Base-by-base conservation (phyloP, 2,888 invertebrate genomes). In the Conops quadrifasciatus region DNA sequence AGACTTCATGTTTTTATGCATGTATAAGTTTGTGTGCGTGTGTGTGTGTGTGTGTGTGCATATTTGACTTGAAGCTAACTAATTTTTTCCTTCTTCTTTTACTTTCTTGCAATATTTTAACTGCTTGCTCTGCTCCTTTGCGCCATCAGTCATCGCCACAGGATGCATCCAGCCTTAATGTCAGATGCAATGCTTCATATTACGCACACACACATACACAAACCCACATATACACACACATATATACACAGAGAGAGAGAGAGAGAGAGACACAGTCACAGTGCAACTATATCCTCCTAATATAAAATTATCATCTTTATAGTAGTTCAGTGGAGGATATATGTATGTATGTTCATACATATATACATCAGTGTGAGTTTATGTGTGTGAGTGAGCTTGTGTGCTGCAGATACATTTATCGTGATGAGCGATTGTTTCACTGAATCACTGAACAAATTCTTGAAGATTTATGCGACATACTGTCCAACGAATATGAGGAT, bases 381-480 rank as follows among this genome's bases (percentile, higher is more conserved):
- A 47, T 51, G 53, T 43, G 43, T 21, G 51, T 67, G 53, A 58
- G 49, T 43, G 67, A 53, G 58, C 56, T 36, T 72, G 69, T 68
- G 64, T 49, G 53, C n/a, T n/a, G n/a, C n/a, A n/a, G n/a, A n/a
- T n/a, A n/a, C n/a, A n/a, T 72, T 59, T 72, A 68, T 73, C 70
- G 58, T 67, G 65, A 68, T 65, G 65, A 30, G 30, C 49, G 51
- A 65, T 30, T 65, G 28, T 15, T 19, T 53, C 66, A 19, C 21
- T 62, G 43, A 62, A 53, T 67, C 67, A 59, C 26, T 58, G 59
- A 36, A 36, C 58, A 67, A 58, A 67, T 67, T 67, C 67, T 58
- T 30, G 45, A 58, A 67, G 67, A 67, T 67, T 67, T 67, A 67
- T 67, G 67, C 21, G 67, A 67, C 67, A 67, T 19, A 24, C 65